Evolutionary conservation across 1,140 invertebrate genomes (phyloP), one percentile per base, ranked within the genome.

Genomic region (Diuraphis noxia): DNA sequence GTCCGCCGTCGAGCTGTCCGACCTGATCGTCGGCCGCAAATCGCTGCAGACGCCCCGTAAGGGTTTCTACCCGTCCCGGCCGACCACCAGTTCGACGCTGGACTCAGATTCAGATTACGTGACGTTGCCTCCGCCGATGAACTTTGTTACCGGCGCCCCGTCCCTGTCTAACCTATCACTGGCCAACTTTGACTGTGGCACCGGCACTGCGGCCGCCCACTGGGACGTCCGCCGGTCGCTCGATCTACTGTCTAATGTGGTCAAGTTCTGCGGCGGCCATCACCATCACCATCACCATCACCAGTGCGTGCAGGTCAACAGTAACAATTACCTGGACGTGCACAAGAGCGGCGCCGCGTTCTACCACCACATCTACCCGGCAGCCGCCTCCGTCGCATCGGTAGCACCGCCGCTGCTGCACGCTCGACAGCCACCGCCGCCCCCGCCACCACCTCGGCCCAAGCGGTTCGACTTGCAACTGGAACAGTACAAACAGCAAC

Each of bases 21-120:
- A 97, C 93, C 93, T 97, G 40, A 97, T 97, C 88, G 97, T 97
- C 4, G 96, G 96, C 0, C 94, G 96, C 56, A 52, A 91, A 10
- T 46, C 88, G 43, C 92, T 92, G 72, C 93, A 93, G 30, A 93
- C 93, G 91, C 92, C 93, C 25, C 88, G 93, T 43, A 92, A 93
- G 34, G 95, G 95, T 23, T 95, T 95, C 25, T 97, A 97, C 94
- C 97, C 97, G 10, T 96, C 95, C 72, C 95, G 96, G 52, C 96
- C 97, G 92, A 97, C 96, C 0, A 96, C 97, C 40, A 97, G 97
- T 93, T 96, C 96, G 82, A 97, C 96, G 0, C 95, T 98, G 93
- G 97, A 98, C 93, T 97, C 97, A 2, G 97, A 98, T 93, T 97
- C 97, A 30, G 97, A 98, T 93, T 98, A 98, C 93, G 97, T 98